phyloP scores from a whole-genome alignment of 2,113 vertebrate species.

The Tor tambroides region DNA sequence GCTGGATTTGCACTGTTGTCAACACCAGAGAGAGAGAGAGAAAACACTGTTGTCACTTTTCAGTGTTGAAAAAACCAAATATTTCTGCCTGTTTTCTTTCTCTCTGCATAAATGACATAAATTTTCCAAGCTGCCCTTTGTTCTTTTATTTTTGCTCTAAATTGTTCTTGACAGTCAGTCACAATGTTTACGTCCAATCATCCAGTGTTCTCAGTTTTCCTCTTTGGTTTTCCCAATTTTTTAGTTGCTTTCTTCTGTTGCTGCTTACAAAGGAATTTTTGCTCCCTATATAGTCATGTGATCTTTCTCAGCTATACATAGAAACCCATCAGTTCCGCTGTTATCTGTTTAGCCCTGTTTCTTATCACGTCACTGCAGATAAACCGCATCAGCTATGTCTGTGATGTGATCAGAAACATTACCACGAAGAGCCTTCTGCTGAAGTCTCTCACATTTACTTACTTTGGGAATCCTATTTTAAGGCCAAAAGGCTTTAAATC shows the following conservation, averaged over 20 bases:
- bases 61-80: neutral
- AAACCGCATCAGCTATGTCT: neutral
- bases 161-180: slow-evolving; percentile 11
- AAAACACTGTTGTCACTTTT: slow-evolving; percentile 1
- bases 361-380: slow-evolving; percentile 2
- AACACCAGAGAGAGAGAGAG: neutral
- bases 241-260: neutral
- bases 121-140: neutral
- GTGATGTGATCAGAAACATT: slow-evolving; percentile 14
- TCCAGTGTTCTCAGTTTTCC: neutral
- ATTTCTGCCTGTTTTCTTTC: slow-evolving; percentile 4
- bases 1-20: neutral
- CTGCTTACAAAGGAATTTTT: neutral
- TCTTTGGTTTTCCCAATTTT: neutral
- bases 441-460: neutral
- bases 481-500: neutral
- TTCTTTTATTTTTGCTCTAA: neutral
- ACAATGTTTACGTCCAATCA: slow-evolving; percentile 17
- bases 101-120: neutral
- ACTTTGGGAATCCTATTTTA: neutral
- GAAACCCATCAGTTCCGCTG: slow-evolving; percentile 17
- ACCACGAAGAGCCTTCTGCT: neutral
- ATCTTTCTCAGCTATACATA: slow-evolving; percentile 28
- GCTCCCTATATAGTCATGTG: neutral
- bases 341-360: neutral